Percentiles rank a stretch among this genome's conserved stretches.
Evolutionary conservation across 2,888 invertebrate genomes (phyloP).

Genomic region (Blera fallax): DNA sequence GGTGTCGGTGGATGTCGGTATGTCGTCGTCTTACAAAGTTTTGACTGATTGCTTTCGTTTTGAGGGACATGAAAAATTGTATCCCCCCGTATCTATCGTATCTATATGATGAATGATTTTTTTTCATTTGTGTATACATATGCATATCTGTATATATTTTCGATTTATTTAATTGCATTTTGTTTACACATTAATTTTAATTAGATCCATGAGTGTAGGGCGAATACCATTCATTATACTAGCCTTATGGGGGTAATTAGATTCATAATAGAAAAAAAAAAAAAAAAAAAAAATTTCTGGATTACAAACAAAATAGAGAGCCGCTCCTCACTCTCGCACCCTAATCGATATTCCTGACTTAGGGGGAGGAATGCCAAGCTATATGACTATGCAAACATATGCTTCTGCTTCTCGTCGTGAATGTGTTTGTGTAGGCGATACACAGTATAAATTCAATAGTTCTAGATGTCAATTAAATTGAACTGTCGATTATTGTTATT

Average conservation of each 20-base stretch:
- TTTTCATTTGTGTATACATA: background rate
- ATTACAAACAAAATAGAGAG: background rate
- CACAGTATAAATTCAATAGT: conserved; percentile 42
- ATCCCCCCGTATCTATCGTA: background rate
- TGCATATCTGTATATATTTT: conserved; percentile 1
- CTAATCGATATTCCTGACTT: conserved; percentile 37
- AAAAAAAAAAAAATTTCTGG: background rate
- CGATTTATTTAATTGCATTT: conserved; percentile 60
- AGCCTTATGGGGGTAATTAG: conserved; percentile 53
- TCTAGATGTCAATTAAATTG: conserved; percentile 69
- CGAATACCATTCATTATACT: background rate
- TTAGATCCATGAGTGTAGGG: conserved; percentile 36
- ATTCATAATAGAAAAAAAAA: background rate
- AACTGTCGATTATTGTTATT: conserved; percentile 52
- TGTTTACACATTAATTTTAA: conserved; percentile 66
- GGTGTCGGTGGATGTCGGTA: background rate
- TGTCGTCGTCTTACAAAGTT: conserved; percentile 22
- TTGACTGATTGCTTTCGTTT: conserved; percentile 42
- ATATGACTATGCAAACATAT: background rate
- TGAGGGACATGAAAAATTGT: conserved; percentile 23
- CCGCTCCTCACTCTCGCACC: background rate
- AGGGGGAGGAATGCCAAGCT: conserved; percentile 10
- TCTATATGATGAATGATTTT: conserved; percentile 24
- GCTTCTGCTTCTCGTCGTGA: background rate
- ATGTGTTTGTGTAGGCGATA: conserved; percentile 18